A percentile compares a stretch with the other conserved stretches of the same genome.
Conservation (phyloP, 2,888 invertebrate species). For the Zootermopsis nevadensis region DNA sequence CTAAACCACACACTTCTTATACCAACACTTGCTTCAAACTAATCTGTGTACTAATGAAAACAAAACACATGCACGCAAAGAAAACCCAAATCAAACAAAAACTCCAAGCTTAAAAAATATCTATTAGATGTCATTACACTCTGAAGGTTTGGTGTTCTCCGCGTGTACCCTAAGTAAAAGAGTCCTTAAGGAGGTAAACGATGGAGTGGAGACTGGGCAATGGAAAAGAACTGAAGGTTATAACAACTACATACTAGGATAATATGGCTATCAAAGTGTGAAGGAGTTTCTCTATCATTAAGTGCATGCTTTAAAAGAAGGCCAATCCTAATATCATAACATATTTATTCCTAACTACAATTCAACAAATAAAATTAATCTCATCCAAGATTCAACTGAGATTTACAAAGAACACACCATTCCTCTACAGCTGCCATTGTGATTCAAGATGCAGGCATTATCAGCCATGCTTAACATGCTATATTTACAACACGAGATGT, state of each 20-base stretch:
- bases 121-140: too few species aligned
- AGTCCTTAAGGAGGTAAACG: too few species aligned
- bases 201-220: background rate
- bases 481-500: background rate
- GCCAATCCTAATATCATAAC: conserved; percentile 45
- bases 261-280: background rate
- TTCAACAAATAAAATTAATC: conserved; percentile 40
- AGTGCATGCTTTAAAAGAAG: conserved; percentile 26
- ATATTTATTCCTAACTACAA: conserved; percentile 50
- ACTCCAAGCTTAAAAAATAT: too few species aligned
- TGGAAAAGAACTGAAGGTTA: background rate
- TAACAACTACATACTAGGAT: background rate
- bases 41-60: too few species aligned
- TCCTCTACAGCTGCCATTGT: conserved; percentile 32
- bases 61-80: too few species aligned
- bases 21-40: too few species aligned
- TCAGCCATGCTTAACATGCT: conserved; percentile 27
- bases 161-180: too few species aligned
- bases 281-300: background rate
- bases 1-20: too few species aligned
- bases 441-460: conserved; percentile 14
- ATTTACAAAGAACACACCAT: conserved; percentile 32
- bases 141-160: too few species aligned
- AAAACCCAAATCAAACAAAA: too few species aligned
- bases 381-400: conserved; percentile 39